Conservation (phyloP, 2,113 vertebrate species). For the Periophthalmus modestus region DNA sequence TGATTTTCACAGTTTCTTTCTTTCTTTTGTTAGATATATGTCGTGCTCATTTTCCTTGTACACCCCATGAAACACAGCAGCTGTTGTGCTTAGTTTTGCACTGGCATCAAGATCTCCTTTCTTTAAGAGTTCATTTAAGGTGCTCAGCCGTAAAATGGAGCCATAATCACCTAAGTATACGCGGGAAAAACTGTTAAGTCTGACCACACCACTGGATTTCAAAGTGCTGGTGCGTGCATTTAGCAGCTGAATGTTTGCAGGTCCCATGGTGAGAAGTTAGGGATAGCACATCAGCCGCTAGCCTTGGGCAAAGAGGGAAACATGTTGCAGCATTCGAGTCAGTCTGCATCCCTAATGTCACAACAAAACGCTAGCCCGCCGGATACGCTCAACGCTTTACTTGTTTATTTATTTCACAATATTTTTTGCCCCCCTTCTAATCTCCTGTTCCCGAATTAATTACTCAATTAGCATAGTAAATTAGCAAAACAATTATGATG, state of each 20-base stretch:
- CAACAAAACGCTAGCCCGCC: slow-evolving; percentile 75
- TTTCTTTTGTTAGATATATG: neutral
- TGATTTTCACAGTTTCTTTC: neutral
- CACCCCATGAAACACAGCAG: slow-evolving; percentile 37
- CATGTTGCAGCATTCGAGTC: slow-evolving; percentile 62
- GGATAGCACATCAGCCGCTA: slow-evolving; percentile 64
- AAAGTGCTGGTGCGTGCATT: slow-evolving; percentile 52
- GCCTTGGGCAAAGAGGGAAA: slow-evolving; percentile 75
- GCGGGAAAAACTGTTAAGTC: slow-evolving; percentile 46
- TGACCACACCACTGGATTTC: slow-evolving; percentile 70
- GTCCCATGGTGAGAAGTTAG: slow-evolving; percentile 67
- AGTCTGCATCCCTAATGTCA: slow-evolving; percentile 80
- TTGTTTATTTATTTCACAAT: slow-evolving; percentile 79
- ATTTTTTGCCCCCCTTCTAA: slow-evolving; percentile 74
- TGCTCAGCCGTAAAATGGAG: slow-evolving; percentile 42
- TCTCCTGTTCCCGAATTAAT: slow-evolving; percentile 83
- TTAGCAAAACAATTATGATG: slow-evolving; percentile 84
- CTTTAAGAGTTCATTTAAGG: slow-evolving; percentile 34
- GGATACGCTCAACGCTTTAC: slow-evolving; percentile 76
- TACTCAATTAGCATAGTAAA: slow-evolving; percentile 85
- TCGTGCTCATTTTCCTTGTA: slow-evolving; percentile 32
- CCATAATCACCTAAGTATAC: slow-evolving; percentile 43
- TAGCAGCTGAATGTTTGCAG: slow-evolving; percentile 56
- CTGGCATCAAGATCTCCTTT: slow-evolving; percentile 37
- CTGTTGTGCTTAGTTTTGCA: slow-evolving; percentile 28